Evolutionary conservation across 2,113 vertebrate species (phyloP).

Genomic region (Rhinopomastus cyanomelas): DNA sequence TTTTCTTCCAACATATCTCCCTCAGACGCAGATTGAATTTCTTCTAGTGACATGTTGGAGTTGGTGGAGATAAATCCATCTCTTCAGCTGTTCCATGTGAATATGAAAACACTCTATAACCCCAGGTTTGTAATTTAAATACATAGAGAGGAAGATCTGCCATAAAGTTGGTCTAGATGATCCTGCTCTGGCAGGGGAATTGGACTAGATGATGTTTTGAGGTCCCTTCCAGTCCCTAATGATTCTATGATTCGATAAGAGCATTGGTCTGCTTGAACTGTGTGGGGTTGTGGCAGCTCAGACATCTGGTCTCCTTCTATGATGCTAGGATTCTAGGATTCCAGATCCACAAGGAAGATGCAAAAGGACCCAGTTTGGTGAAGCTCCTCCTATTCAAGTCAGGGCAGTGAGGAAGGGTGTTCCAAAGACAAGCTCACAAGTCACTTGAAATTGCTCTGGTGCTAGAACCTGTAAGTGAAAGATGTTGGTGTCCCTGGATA

Average conservation of each 20-base stretch:
- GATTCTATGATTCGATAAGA: too few relatives aligned
- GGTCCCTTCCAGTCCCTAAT: too few relatives aligned
- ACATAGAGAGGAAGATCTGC: not conserved
- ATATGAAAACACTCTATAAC: not conserved
- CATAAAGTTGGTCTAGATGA: too few relatives aligned
- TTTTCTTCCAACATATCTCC: not conserved
- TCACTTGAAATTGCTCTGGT: not conserved
- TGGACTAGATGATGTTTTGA: too few relatives aligned
- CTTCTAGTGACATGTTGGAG: not conserved
- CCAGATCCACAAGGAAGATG: fast-evolving
- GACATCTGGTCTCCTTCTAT: not conserved
- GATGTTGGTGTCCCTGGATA: not conserved
- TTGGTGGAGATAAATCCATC: not conserved
- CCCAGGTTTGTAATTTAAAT: too few relatives aligned
- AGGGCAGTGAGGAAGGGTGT: fast-evolving
- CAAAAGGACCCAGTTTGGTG: not conserved
- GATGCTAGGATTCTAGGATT: too few relatives aligned
- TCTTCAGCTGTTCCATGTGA: not conserved
- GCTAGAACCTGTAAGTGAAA: not conserved
- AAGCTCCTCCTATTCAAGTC: not conserved
- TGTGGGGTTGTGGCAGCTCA: not conserved
- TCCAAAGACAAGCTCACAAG: not conserved
- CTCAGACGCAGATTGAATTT: not conserved
- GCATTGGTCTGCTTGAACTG: not conserved
- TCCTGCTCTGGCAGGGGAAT: too few relatives aligned